These are phyloP conservation scores for Pachyramphus minor DNA, from an alignment of 2,113 vertebrate genomes.

Conservation along the genomic window DNA sequence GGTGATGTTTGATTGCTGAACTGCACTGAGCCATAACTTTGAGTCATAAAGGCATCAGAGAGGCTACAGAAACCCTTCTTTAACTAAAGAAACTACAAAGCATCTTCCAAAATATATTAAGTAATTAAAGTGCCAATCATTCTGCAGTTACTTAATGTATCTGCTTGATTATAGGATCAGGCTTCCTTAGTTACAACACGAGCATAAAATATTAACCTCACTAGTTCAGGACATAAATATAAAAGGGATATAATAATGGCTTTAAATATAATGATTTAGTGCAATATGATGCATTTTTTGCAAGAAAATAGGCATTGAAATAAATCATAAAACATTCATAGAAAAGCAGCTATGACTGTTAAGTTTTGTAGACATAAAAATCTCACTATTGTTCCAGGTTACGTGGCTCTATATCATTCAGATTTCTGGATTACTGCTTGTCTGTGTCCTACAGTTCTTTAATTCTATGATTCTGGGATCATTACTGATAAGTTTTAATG, in stretches of 20 bases:
- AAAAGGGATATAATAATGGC: background rate
- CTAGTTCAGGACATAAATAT: background rate
- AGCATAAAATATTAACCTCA: background rate
- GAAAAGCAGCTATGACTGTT: background rate
- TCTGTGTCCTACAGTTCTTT: constrained; percentile 92
- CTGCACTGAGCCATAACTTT: background rate
- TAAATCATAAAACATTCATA: background rate
- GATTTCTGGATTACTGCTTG: constrained; percentile 81
- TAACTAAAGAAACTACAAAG: background rate
- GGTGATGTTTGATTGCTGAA: background rate
- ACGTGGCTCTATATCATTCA: constrained; percentile 85
- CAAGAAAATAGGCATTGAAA: background rate
- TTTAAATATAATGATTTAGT: background rate
- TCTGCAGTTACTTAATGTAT: background rate
- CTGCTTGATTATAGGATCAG: background rate
- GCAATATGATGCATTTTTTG: background rate
- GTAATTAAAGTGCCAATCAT: background rate
- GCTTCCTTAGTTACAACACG: background rate
- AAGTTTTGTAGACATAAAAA: background rate
- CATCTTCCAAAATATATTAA: background rate
- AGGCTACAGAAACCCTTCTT: background rate
- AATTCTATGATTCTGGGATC: constrained; percentile 97
- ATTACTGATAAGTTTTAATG: constrained; percentile 89
- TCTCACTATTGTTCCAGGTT: constrained; percentile 71
- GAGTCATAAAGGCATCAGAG: background rate